A percentile compares a stretch with the other conserved stretches of the same genome.
Conservation (phyloP, 1,140 invertebrate genomes). For the Thaumatotibia leucotreta region DNA sequence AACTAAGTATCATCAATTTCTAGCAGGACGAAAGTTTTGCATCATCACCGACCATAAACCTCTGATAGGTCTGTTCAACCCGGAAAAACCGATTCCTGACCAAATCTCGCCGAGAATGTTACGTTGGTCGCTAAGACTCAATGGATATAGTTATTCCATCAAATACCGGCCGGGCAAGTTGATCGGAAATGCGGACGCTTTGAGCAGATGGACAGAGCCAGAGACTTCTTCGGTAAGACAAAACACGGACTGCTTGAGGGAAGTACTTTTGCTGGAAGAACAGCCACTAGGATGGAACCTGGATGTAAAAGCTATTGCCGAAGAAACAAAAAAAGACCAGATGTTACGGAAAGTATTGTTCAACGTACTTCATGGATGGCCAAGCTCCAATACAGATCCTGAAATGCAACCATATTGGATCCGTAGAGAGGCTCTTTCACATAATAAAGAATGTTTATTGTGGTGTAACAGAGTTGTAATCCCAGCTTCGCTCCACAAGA, state of each 20-base stretch:
- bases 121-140: slow-evolving; percentile 27
- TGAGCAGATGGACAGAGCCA: slow-evolving; percentile 11
- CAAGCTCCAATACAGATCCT: not conserved
- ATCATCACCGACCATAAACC: slow-evolving; percentile 39
- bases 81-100: slow-evolving; percentile 16
- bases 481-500: not conserved
- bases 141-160: slow-evolving; percentile 27
- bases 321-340: slow-evolving; percentile 4
- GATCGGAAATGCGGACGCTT: slow-evolving; percentile 11
- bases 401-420: slow-evolving; percentile 10
- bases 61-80: slow-evolving; percentile 21
- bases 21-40: slow-evolving; percentile 28
- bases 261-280: slow-evolving; percentile 8
- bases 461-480: slow-evolving; percentile 17
- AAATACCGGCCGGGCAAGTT: slow-evolving; percentile 20
- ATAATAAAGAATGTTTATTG: slow-evolving; percentile 18
- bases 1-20: slow-evolving; percentile 53
- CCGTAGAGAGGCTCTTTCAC: slow-evolving; percentile 16
- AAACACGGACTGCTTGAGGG: not conserved
- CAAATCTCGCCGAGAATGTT: slow-evolving; percentile 29
- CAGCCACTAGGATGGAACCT: not conserved
- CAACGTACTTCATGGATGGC: slow-evolving; percentile 15
- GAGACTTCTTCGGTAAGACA: not conserved
- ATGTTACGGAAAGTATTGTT: slow-evolving; percentile 12
- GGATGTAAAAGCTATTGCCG: not conserved